Base-by-base conservation (phyloP, 2,888 invertebrate species). In the Papilio gigon region DNA sequence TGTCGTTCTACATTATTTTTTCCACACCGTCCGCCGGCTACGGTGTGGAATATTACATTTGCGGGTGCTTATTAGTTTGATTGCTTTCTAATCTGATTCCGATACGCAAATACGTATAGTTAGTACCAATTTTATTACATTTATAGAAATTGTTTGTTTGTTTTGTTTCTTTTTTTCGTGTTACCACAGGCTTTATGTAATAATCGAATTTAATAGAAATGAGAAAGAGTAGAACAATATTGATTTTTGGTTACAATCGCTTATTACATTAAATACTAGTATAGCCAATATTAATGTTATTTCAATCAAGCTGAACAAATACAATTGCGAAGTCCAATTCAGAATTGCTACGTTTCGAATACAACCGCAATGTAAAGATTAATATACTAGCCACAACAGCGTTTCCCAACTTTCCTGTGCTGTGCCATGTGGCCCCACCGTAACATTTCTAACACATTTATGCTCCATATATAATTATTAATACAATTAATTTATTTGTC, bases 1-100 rank as follows among this genome's bases (percentile, higher is more conserved):
- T 27, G 14, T 27, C 20, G 35, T 27, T 35, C 20, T 1, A 47
- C 30, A 30, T 42, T 17, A 30, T 25, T 30, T 63, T 50, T 61
- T 68, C 42, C 14, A 62, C 62, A 33, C 37, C 17, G n/a, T 67
- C 33, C 22, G 22, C 20, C 22, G 56, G 33, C 9, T 5, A 35
- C 30, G 44, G 56, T 68, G 59, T 68, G 63, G 64, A 64, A 37
- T 68, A 68, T 59, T 68, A 64, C 58, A 44, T 68, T 64, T 40
- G 63, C 27, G 44, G 59, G 22, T 59, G 68, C 47, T 68, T 68
- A 68, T 68, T 68, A 64, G 58, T 68, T 58, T 58, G 63, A 68
- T 64, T 68, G 37, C 42, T 25, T 37, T 42, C 59, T 27, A 64
- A 68, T 68, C 63, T 68, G 64, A 64, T 59, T 58, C 37, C n/a